A percentile compares a stretch with the other conserved stretches of the same genome.
Evolutionary conservation across 2,797 vertebrate genomes (phyloP).

Genomic region (Sebastes oblongus): DNA sequence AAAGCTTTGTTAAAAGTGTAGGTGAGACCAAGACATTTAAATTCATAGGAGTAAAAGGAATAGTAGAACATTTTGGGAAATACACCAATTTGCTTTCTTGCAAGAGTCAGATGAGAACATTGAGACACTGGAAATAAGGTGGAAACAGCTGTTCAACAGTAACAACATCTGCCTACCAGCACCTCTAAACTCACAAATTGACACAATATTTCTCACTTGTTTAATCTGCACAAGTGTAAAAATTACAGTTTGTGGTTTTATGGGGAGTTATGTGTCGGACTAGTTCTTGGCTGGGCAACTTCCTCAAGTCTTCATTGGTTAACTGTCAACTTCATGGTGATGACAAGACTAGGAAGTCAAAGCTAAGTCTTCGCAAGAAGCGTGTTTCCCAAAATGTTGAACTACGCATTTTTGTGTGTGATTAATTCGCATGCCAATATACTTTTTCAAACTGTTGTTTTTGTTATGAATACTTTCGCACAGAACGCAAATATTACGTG

Average conservation of each 20-base stretch:
- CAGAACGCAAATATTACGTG: no score
- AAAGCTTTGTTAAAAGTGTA: background rate
- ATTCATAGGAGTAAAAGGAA: background rate
- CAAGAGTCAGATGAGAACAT: background rate
- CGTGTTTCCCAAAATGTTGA: no score
- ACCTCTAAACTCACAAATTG: background rate
- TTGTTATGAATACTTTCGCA: no score
- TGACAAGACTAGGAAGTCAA: background rate
- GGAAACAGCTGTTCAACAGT: background rate
- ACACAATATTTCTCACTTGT: background rate
- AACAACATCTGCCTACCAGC: background rate
- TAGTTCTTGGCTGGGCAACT: background rate
- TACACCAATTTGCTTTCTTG: background rate
- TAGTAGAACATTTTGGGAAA: background rate
- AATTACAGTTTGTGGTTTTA: background rate
- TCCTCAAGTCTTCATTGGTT: background rate
- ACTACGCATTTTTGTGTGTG: no score
- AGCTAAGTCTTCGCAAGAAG: no score
- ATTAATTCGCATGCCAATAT: no score
- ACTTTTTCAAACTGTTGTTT: no score
- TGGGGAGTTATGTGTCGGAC: background rate
- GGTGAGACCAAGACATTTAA: background rate
- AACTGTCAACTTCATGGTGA: background rate
- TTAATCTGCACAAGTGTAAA: background rate
- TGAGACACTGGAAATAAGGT: background rate